Conservation (phyloP, 2,797 vertebrate species). For the Siniperca obscura region DNA sequence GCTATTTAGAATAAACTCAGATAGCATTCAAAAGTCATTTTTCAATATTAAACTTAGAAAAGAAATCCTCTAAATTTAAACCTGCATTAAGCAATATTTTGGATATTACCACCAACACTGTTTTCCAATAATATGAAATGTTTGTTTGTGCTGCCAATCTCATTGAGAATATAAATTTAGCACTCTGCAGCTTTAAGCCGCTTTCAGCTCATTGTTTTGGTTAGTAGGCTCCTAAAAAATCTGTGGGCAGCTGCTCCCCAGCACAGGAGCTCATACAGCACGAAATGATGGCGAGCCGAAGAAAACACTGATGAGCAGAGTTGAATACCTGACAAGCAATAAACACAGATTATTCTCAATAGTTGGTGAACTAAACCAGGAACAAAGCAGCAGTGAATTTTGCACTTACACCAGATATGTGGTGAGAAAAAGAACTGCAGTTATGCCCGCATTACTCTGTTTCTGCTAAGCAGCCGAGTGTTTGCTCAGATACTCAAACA, state of each 20-base stretch:
- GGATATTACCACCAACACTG: slow-evolving; percentile 5
- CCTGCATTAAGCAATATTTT: not conserved
- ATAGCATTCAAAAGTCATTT: not conserved
- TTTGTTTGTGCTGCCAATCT: slow-evolving; percentile 24
- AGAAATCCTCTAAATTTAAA: not conserved
- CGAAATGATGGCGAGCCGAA: not conserved
- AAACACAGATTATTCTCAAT: slow-evolving; percentile 13
- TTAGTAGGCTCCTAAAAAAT: slow-evolving; percentile 28
- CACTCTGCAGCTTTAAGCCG: slow-evolving; percentile 3
- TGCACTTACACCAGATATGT: not conserved
- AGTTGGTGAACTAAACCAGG: slow-evolving; percentile 2
- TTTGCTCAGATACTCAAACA: slow-evolving; percentile 35
- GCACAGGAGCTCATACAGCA: slow-evolving; percentile 1
- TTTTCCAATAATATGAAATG: slow-evolving; percentile 8
- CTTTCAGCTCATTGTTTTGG: slow-evolving; percentile 32
- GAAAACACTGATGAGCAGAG: slow-evolving; percentile 28
- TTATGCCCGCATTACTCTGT: not conserved
- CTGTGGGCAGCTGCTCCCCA: slow-evolving; percentile 19
- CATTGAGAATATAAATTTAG: slow-evolving; percentile 8
- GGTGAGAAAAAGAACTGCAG: not conserved
- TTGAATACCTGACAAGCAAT: slow-evolving; percentile 5
- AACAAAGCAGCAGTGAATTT: slow-evolving; percentile 6
- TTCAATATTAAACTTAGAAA: not conserved
- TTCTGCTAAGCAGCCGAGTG: slow-evolving; percentile 16
- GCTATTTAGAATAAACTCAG: not conserved